Base-by-base conservation (phyloP, 2,888 invertebrate genomes). In the Pyrrhia umbra region DNA sequence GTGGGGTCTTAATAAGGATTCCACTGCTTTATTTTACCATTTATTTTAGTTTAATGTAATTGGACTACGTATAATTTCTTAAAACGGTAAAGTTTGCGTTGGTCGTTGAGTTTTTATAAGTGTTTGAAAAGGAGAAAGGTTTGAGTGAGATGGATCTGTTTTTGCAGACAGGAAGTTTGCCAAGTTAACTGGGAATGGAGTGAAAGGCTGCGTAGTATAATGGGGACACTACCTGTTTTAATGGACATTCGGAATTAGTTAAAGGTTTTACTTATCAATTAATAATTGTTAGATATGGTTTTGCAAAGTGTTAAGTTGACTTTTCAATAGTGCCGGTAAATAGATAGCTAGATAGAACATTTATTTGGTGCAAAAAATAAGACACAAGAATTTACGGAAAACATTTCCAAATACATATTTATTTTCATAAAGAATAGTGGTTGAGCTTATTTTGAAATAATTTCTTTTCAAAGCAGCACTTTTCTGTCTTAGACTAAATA, bases 1-100 rank as follows among this genome's bases (percentile, higher is more conserved):
- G 75, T 74, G 69, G 46, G 68, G 78, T 71, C 79, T 80, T 84
- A 81, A 79, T 79, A 68, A 64, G 73, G 70, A 75, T 80, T 75
- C 57, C 37, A 37, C 59, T 77, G 75, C 73, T 80, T 80, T 77
- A 80, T 77, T 71, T 69, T 62, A 70, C 47, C 54, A 62, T 81
- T 78, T 76, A 78, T 71, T 68, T 55, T 45, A 74, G 61, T 68
- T 68, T 80, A 80, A 80, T 79, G 72, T 75, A 77, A 80, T 80
- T 80, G 71, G 62, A 68, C 57, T 67, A 23, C 47, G 67, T 59
- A 69, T 67, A 68, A 68, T 78, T 55, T 68, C 50, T 65, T 75
- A 47, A 75, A 75, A 72, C 60, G 54, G 40, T 2, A 45, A 61
- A 47, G 58, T 75, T 77, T 59, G 67, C 66, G 20, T 54, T 65